Evolutionary conservation across 2,113 vertebrate species (phyloP).

Genomic region (Agelaius tricolor): DNA sequence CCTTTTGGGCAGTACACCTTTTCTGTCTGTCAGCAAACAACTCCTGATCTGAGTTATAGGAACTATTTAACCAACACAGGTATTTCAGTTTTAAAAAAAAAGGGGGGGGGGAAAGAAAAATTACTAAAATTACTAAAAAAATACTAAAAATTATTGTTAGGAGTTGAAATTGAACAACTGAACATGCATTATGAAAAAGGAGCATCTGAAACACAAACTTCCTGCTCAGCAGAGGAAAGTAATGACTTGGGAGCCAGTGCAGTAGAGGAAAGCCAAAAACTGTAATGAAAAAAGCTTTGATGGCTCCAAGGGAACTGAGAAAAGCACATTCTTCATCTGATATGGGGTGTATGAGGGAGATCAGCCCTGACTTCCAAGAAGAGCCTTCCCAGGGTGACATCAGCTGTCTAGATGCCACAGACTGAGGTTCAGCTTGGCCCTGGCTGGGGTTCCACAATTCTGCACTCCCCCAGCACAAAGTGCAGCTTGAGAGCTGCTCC

Average conservation of each 20-base stretch:
- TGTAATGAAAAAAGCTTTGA: conserved; percentile 27
- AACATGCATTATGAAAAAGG: not conserved
- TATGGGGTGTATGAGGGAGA: not conserved
- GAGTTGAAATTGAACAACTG: not conserved
- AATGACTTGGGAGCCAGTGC: not conserved
- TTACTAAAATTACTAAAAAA: not conserved
- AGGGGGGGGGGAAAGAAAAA: accelerated
- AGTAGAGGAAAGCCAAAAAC: conserved; percentile 1
- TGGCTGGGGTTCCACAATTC: not conserved
- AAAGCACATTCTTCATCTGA: not conserved
- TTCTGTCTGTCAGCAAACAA: not conserved
- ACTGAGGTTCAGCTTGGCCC: not conserved
- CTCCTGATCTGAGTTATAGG: not conserved
- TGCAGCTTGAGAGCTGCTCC: not conserved
- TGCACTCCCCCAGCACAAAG: not conserved
- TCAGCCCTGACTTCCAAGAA: not conserved
- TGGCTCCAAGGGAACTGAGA: not conserved
- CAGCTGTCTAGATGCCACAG: not conserved
- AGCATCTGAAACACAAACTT: not conserved
- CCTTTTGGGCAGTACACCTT: not conserved
- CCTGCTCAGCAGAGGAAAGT: not conserved
- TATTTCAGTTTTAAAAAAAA: accelerated
- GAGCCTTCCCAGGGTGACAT: not conserved
- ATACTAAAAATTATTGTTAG: not conserved
- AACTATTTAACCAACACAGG: not conserved